A percentile compares a stretch with the other conserved stretches of the same genome.
Evolutionary conservation across 2,888 invertebrate species (phyloP).

Genomic region (Bellardia bayeri): DNA sequence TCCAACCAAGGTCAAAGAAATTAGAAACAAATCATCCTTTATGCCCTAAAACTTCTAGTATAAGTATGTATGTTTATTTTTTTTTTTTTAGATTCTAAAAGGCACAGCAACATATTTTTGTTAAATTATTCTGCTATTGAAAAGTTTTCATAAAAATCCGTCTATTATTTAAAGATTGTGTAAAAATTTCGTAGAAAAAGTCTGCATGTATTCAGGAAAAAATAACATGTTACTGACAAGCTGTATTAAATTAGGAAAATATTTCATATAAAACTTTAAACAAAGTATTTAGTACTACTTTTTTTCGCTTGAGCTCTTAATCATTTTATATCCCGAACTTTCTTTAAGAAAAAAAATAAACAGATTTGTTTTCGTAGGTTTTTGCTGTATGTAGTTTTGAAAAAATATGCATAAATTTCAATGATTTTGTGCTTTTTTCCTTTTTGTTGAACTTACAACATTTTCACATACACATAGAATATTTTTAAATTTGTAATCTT

Average conservation of each 20-base stretch:
- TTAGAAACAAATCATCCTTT: not conserved
- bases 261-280: slow-evolving; percentile 21
- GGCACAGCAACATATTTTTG: not conserved
- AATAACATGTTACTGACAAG: slow-evolving; percentile 26
- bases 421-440: slow-evolving; percentile 13
- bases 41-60: not conserved
- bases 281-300: slow-evolving; percentile 38
- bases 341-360: not conserved
- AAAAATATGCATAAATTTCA: slow-evolving; percentile 62
- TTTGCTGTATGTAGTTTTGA: not conserved
- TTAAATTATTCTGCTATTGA: not conserved
- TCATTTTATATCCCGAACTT: slow-evolving; percentile 29
- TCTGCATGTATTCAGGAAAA: not conserved
- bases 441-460: slow-evolving; percentile 19
- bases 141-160: not conserved
- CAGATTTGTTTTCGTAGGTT: not conserved
- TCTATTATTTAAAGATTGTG: slow-evolving; percentile 40
- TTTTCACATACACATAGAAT: slow-evolving; percentile 25
- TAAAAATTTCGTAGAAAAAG: not conserved
- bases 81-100: not conserved
- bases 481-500: slow-evolving; percentile 69
- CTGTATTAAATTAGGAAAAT: slow-evolving; percentile 26
- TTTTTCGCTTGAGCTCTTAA: slow-evolving; percentile 31
- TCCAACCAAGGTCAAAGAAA: slow-evolving; percentile 1
- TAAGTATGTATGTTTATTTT: not conserved